Evolutionary conservation across 2,888 invertebrate genomes (phyloP).

Genomic region (Girardia tigrina): DNA sequence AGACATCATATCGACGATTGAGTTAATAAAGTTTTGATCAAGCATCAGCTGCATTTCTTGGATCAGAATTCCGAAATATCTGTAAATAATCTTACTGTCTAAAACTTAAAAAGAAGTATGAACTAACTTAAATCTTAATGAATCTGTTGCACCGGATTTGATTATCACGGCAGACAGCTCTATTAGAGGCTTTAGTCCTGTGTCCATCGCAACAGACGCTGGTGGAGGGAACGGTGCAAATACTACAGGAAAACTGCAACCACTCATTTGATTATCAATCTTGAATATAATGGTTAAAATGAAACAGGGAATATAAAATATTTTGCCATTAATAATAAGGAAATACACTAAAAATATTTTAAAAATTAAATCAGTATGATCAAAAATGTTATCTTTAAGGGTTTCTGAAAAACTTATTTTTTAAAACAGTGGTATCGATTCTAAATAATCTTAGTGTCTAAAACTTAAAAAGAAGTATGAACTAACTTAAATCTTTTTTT

Average conservation of each 20-base stretch:
- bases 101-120: slow-evolving; percentile 46
- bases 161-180: slow-evolving; percentile 85
- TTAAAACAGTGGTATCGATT: too few species aligned
- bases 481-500: too few species aligned
- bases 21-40: slow-evolving; percentile 79
- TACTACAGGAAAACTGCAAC: slow-evolving; percentile 71
- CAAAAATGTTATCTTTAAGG: too few species aligned
- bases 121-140: slow-evolving; percentile 58
- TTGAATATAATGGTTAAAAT: too few species aligned
- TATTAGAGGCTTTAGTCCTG: slow-evolving; percentile 79
- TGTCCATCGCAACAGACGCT: slow-evolving; percentile 71
- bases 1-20: slow-evolving; percentile 63
- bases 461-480: too few species aligned
- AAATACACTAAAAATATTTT: too few species aligned
- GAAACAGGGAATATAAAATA: too few species aligned
- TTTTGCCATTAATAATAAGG: too few species aligned
- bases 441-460: too few species aligned
- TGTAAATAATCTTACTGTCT: too few species aligned
- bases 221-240: slow-evolving; percentile 86
- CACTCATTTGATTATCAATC: slow-evolving; percentile 79
- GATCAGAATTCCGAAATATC: slow-evolving; percentile 76
- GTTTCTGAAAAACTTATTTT: too few species aligned
- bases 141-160: background rate
- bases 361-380: too few species aligned
- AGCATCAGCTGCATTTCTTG: slow-evolving; percentile 83